Evolutionary conservation across 1,140 invertebrate species (phyloP).

Genomic region (Ostrea denselamellosa): DNA sequence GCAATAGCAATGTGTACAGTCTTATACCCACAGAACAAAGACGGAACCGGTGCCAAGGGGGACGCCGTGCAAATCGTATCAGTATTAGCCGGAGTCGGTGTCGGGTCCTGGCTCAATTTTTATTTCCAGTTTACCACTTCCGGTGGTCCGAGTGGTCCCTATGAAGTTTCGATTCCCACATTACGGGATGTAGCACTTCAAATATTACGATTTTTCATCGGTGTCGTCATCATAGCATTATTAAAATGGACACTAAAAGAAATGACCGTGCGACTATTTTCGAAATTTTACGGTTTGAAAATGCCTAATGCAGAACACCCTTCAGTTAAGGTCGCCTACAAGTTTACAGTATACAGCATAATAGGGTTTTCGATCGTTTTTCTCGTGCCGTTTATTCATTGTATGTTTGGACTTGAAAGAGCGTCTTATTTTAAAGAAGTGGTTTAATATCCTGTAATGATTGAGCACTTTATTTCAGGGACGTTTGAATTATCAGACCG

Average conservation of each 20-base stretch:
- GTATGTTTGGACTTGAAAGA: conserved; percentile 87
- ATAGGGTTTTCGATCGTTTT: conserved; percentile 84
- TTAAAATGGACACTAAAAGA: conserved; percentile 84
- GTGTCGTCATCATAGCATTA: conserved; percentile 86
- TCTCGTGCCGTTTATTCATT: conserved; percentile 88
- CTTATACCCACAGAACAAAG: conserved; percentile 81
- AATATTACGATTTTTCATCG: conserved; percentile 86
- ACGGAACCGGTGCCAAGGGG: conserved; percentile 82
- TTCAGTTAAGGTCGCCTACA: conserved; percentile 87
- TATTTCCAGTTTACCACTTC: conserved; percentile 84
- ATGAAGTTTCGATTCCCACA: conserved; percentile 84
- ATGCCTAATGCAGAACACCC: conserved; percentile 76
- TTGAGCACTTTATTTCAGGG: no score
- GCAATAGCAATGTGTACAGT: conserved; percentile 85
- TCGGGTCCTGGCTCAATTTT: conserved; percentile 92
- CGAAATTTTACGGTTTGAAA: conserved; percentile 82
- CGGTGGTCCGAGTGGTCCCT: conserved; percentile 81
- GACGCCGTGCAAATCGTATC: conserved; percentile 91
- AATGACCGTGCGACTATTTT: conserved; percentile 85
- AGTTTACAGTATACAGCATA: conserved; percentile 83
- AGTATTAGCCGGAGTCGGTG: conserved; percentile 86
- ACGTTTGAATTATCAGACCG: no score
- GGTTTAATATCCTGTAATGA: conserved; percentile 27
- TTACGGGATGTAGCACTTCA: conserved; percentile 87
- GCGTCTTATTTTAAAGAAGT: conserved; percentile 89